Conservation (phyloP, 1,140 invertebrate species). For the Latrodectus geometricus region DNA sequence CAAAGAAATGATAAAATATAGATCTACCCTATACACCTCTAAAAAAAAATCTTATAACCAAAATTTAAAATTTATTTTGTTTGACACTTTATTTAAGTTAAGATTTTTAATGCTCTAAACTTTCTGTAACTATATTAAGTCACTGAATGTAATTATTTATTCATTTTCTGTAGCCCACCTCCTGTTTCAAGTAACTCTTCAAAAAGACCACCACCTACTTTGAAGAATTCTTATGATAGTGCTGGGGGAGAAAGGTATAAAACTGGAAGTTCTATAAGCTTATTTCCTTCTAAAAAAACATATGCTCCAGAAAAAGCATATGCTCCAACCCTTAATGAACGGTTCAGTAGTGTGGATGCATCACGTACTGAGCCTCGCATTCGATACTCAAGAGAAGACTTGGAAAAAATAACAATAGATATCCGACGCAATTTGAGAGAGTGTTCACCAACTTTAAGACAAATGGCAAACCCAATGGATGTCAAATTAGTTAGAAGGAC, state of each 20-base stretch:
- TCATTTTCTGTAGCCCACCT: not conserved
- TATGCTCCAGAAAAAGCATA: not conserved
- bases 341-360: conserved; percentile 30
- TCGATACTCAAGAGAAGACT: conserved; percentile 37
- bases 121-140: too few relatives aligned
- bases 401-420: conserved; percentile 53
- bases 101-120: too few relatives aligned
- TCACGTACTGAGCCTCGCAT: conserved; percentile 24
- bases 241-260: not conserved
- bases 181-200: conserved; percentile 5
- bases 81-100: too few relatives aligned
- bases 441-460: conserved; percentile 24
- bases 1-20: too few relatives aligned
- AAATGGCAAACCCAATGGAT: conserved; percentile 34
- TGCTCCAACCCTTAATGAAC: conserved; percentile 37
- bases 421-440: conserved; percentile 13
- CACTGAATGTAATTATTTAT: not conserved
- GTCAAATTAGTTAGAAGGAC: conserved; percentile 38
- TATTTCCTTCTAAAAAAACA: not conserved
- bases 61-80: too few relatives aligned
- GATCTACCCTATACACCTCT: too few relatives aligned
- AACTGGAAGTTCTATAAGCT: not conserved
- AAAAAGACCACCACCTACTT: conserved; percentile 6
- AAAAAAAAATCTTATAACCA: too few relatives aligned
- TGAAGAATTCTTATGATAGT: conserved; percentile 14